Evolutionary conservation across 2,888 invertebrate genomes (phyloP), one percentile per base, ranked within the genome.

Genomic region (Sinelater perroti): DNA sequence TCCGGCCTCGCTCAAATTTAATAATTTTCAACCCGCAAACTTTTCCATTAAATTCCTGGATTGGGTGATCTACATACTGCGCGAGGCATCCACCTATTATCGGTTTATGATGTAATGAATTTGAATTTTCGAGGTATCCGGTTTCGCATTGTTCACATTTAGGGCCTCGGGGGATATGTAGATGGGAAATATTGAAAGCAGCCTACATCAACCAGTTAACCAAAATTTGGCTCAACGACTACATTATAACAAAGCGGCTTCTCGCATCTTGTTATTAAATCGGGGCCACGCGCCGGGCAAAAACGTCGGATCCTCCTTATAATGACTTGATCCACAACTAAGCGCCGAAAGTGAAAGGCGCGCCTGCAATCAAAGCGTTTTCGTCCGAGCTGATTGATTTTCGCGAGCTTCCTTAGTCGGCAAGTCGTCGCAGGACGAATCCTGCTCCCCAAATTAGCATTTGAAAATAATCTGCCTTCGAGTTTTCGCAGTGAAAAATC

Each of bases 131-230:
- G 30, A 38, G 50, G 50, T 50, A 50, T 50, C 38, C 24, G 38
- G 50, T 50, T 50, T 33, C 50, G 28, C 47, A 47, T 47, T 47
- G 47, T 50, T 38, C 50, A 50, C 35, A 35, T 50, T 50, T 38
- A 33, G 17, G 28, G 26, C 33, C 38, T 11, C 35, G 8, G 14
- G 50, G 35, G 50, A 38, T 50, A 50, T 50, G 50, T 35, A 50
- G 38, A 50, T 44, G 16, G 44, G 44, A 28, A 28, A 44, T 44
- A 44, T 44, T 44, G 44, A 44, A 28, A 44, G 28, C 44, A 44
- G 28, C 28, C 44, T 44, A 44, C 44, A 44, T 44, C 44, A 44
- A 30, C 17, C 28, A 28, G 17, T 44, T 44, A 44, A 44, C 16
- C 30, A 44, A 28, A 44, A 44, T 44, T 44, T 44, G n/a, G 44